Evolutionary conservation across 2,888 invertebrate species (phyloP), one percentile per base, ranked within the genome.

Genomic region (Eupelmus urozonus): DNA sequence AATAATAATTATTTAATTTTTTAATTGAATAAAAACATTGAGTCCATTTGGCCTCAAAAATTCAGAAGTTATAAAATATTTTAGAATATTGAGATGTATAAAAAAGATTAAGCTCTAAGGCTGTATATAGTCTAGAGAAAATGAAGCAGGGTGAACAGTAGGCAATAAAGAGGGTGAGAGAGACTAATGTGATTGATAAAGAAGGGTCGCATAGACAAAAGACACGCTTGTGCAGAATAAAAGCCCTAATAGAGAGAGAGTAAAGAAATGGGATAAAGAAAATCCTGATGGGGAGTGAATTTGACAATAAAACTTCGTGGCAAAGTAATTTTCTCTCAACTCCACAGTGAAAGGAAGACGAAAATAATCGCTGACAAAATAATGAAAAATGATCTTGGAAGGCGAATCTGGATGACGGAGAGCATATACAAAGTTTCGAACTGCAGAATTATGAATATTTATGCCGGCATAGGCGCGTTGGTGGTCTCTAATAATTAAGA

Each of bases 391-490:
- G 42, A 5, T 5, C 11, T n/a, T 18, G 1, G 34, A 60, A 34
- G 13, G 13, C 25, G 1, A 18, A 51, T 20, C 2, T 3, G 20
- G 51, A n/a, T 13, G 29, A 49, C 18, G 40, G 13, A 45, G n/a
- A 25, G 18, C 53, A 55, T 57, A 29, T 29, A 45, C 51, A 25
- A 70, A 25, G 18, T 60, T 49, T n/a, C n/a, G n/a, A n/a, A 53
- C 18, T 53, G 53, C 9, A 34, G 27, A 72, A 63, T 72, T 63
- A 72, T 72, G 72, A 72, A 72, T 72, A 72, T 62, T 72, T 63
- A 72, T 72, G 40, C n/a, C 45, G 23, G 20, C 23, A 20, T n/a
- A n/a, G n/a, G 45, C 23, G 29, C 45, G 45, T 49, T 27, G 59
- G 27, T 49, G 25, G 45, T 63, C 45, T 20, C 25, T 5, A 5